Evolutionary conservation across 2,113 vertebrate genomes (phyloP).

Genomic region (Lynx canadensis): DNA sequence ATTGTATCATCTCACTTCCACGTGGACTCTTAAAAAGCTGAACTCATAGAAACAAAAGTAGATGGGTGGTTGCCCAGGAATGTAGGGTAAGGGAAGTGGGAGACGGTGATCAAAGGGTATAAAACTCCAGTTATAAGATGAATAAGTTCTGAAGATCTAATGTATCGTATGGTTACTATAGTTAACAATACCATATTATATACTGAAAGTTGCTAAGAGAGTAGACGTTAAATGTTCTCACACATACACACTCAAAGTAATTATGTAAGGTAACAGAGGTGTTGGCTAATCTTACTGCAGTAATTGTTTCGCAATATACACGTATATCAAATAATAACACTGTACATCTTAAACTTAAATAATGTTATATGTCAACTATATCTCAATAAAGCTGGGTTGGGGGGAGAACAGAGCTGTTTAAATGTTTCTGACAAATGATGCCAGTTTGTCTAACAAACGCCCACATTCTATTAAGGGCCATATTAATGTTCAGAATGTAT

Average conservation of each 20-base stretch:
- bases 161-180: neutral
- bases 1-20: neutral
- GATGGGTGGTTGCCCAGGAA: neutral
- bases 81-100: neutral
- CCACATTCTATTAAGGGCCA: slow-evolving; percentile 60
- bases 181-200: neutral
- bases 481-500: slow-evolving; percentile 74
- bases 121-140: neutral
- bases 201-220: neutral
- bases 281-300: neutral
- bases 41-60: neutral
- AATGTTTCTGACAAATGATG: slow-evolving; percentile 68
- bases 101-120: neutral
- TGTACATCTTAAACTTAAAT: neutral
- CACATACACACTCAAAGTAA: neutral
- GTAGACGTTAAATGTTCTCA: neutral
- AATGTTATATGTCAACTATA: neutral
- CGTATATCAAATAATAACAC: neutral
- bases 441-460: slow-evolving; percentile 81
- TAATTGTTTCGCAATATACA: neutral
- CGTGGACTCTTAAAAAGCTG: neutral
- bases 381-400: neutral
- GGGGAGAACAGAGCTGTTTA: slow-evolving; percentile 41
- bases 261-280: neutral
- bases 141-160: neutral